Percentiles rank a stretch among this genome's conserved stretches.
These are phyloP conservation scores for Gracilinanus agilis DNA, from an alignment of 2,113 vertebrate genomes.

Conservation along the genomic window DNA sequence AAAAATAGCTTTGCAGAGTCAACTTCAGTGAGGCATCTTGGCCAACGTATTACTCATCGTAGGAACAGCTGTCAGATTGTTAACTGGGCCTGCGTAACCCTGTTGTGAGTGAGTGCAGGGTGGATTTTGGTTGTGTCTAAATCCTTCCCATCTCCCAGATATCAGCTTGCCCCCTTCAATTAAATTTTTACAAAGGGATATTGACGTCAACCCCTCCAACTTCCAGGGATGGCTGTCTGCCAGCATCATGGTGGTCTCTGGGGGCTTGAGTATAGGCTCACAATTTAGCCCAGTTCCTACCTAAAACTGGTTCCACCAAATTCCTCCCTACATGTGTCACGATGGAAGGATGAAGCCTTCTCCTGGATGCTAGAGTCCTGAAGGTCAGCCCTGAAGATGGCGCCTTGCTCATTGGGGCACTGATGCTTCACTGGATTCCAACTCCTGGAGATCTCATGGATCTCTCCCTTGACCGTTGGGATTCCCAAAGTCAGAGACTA, in stretches of 20 bases:
- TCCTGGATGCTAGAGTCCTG: not conserved
- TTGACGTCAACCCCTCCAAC: not conserved
- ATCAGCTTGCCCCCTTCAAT: not conserved
- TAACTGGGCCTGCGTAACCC: not conserved
- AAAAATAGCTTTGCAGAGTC: conserved; percentile 28
- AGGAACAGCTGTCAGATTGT: not conserved
- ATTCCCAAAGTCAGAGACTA: not conserved
- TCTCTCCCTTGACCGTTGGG: not conserved
- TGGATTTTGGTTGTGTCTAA: not conserved
- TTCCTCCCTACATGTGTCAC: not conserved
- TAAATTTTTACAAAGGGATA: not conserved
- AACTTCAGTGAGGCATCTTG: not conserved
- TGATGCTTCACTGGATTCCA: not conserved
- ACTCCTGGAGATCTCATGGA: not conserved
- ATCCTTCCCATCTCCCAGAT: not conserved
- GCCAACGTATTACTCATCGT: not conserved
- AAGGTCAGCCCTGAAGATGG: not conserved
- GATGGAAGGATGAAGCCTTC: not conserved
- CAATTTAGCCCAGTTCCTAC: not conserved
- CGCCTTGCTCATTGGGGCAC: not conserved
- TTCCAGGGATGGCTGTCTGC: not conserved
- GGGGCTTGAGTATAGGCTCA: not conserved
- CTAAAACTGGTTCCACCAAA: not conserved
- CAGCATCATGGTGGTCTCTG: not conserved
- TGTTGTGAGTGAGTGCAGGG: not conserved